Evolutionary conservation across 53 echinoderm and acorn worm species (phyloP), one percentile per base, ranked within the genome.

Genomic region (Crossaster papposus): DNA sequence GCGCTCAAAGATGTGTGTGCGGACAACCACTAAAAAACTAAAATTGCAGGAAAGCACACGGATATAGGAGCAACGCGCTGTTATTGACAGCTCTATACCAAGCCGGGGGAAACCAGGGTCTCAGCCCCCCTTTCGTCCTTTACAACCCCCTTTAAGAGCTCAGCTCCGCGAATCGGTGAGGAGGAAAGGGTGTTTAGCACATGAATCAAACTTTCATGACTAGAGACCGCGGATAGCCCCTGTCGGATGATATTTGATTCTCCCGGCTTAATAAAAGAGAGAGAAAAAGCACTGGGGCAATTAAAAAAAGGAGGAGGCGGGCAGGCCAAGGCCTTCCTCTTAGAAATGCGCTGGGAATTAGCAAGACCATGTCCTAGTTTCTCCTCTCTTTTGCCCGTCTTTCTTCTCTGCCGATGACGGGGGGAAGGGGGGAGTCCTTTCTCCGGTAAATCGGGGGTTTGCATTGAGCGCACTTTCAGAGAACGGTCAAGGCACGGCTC

Each of bases 181-280:
- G 81, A 81, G 64, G 64, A 70, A 65, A 70, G 83, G 83, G 83
- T 65, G 83, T 83, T 83, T 83, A 83, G 83, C 83, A 83, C 83
- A 83, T 83, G 83, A 83, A 83, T 83, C 64, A 83, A 83, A 83
- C 65, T 83, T 83, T 83, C 83, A 83, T 83, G 83, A 83, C 65
- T 64, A 44, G 44, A 44, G 44, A 44, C 58, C 75, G 75, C 75
- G 28, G 68, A 68, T 8, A 30, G 65, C 37, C 44, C 44, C 83
- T 83, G 70, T 83, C 83, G 37, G 83, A 83, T 83, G 83, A 83
- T 83, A 83, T 83, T 83, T 50, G 83, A 83, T 38, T 83, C 83
- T 13, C 70, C 83, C 36, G 83, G 70, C 65, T 83, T 83, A 65
- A 62, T 30, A 18, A 37, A 36, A 36, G 58, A 14, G 12, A 58